Evolutionary conservation across 2,888 invertebrate genomes (phyloP), one percentile per base, ranked within the genome.

Genomic region (Harmothoe impar): DNA sequence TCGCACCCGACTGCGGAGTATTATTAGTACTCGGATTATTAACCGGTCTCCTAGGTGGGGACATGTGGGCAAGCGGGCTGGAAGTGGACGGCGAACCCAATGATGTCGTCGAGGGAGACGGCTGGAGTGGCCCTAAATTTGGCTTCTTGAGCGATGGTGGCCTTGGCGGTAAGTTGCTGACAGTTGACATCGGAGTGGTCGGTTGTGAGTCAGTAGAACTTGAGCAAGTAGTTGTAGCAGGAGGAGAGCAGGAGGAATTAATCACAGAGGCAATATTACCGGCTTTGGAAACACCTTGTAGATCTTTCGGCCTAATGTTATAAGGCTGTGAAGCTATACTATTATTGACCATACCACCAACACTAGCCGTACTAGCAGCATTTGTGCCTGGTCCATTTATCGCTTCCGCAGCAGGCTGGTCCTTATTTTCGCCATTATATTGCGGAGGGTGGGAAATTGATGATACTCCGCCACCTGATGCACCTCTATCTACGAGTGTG

Each of bases 101-200:
- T 5, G 81, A 81, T 35, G 81, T 35, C 35, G 81, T 81, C 25
- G 81, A 33, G 5, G 17, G 7, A 23, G 35, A n/a, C 20, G 81
- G 35, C 43, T 81, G 81, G 3, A 81, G 81, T 12, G 81, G 81
- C 3, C 81, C 81, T 35, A 81, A 43, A 43, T 81, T 81, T 1
- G 81, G 86, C 33, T 54, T 86, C 86, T 86, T 86, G 1, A 86
- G 52, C 0, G 86, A 86, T 17, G 86, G 86, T 20, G 86, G 86
- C 10, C 86, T 15, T 20, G 86, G 86, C 0, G 86, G 86, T 15
- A 86, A 52, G 29, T 86, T 86, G 33, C 56, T 52, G 25, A 56
- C 31, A 1, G 56, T 52, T 1, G 86, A 52, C 23, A 0, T n/a
- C 5, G 81, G 7, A 5, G 33, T 15, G 0, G 17, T 35, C 35